Evolutionary conservation across 2,113 vertebrate species (phyloP).

Genomic region (Eptesicus fuscus): DNA sequence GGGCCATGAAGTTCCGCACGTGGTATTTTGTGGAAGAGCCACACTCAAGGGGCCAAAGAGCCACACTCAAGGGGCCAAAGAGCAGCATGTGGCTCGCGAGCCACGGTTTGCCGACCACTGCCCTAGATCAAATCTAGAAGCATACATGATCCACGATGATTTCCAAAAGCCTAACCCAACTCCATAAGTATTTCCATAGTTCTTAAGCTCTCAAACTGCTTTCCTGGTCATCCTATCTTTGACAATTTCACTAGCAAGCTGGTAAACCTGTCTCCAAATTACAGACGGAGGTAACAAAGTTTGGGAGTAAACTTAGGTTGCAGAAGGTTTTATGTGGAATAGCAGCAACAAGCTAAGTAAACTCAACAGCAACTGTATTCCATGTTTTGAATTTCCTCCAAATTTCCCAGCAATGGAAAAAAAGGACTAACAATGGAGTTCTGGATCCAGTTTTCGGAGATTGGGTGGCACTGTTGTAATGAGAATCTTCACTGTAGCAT

Average conservation of each 20-base stretch:
- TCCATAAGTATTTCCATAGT: background rate
- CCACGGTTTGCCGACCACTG: too few species aligned
- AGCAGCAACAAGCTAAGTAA: background rate
- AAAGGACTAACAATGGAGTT: constrained; percentile 90
- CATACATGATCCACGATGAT: background rate
- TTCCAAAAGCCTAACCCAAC: background rate
- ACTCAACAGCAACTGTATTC: background rate
- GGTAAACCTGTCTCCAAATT: background rate
- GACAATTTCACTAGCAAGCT: background rate
- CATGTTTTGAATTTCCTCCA: background rate
- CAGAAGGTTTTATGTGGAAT: background rate
- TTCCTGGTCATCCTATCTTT: background rate
- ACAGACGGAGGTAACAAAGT: background rate
- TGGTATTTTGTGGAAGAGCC: too few species aligned
- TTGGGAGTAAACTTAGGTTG: background rate
- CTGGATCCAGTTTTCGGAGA: constrained; percentile 95
- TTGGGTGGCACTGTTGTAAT: constrained; percentile 98
- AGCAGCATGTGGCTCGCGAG: too few species aligned
- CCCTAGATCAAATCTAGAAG: background rate
- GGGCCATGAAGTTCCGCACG: too few species aligned
- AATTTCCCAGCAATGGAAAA: background rate
- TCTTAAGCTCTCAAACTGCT: background rate
- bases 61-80: too few species aligned
- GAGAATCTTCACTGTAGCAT: constrained; percentile 96
- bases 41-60: too few species aligned